Conservation (phyloP, 30 jellyfish, hydroid and myxozoan species). For the Hydractinia echinata region DNA sequence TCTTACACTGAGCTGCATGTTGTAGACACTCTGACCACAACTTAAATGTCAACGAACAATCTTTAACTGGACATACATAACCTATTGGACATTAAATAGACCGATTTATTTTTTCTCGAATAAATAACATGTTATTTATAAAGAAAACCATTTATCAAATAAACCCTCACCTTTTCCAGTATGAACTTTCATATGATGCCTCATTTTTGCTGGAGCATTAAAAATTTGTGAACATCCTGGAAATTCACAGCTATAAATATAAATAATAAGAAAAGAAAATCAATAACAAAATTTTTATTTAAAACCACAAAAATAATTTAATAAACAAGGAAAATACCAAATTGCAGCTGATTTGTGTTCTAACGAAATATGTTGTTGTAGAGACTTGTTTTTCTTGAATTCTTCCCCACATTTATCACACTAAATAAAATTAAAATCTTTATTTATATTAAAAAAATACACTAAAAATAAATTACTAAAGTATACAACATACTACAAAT, state of each 20-base stretch:
- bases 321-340: not conserved
- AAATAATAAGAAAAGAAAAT: too few relatives aligned
- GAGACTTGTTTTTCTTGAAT: slow-evolving; percentile 25
- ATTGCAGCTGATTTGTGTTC: slow-evolving; percentile 21
- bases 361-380: slow-evolving; percentile 14
- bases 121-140: not conserved
- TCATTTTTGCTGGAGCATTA: slow-evolving; percentile 12
- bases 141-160: not conserved
- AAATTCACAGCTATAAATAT: slow-evolving; percentile 22
- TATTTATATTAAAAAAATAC: not conserved
- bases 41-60: slow-evolving; percentile 8
- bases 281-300: not conserved
- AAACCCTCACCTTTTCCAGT: slow-evolving; percentile 18
- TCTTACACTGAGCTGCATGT: slow-evolving; percentile 28
- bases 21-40: slow-evolving; percentile 36
- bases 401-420: slow-evolving; percentile 29
- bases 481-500: slow-evolving; percentile 9
- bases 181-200: slow-evolving; percentile 25
- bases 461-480: too few relatives aligned
- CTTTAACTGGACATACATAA: slow-evolving; percentile 28
- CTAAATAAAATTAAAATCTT: slow-evolving; percentile 2
- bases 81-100: not conserved
- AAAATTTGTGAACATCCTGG: slow-evolving; percentile 34
- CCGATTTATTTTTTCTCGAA: not conserved
- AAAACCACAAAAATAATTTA: not conserved